phyloP scores from a whole-genome alignment of 2,113 vertebrate species.

The Seriola aureovittata region DNA sequence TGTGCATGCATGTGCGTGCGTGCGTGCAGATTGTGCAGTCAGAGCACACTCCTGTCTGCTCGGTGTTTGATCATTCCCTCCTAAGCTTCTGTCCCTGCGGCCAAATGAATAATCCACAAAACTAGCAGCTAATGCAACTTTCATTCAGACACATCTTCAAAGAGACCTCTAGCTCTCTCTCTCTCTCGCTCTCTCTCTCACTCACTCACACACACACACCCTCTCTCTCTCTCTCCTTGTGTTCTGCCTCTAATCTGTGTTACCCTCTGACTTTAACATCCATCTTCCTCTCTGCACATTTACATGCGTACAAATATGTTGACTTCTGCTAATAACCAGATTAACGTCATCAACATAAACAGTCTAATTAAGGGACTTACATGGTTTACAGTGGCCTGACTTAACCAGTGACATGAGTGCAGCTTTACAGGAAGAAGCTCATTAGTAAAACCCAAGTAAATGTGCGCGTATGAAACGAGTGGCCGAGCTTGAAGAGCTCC shows the following conservation, averaged over 20 bases:
- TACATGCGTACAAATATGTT: neutral
- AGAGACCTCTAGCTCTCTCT: constrained; percentile 24
- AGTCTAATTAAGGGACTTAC: neutral
- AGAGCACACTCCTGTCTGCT: constrained; percentile 39
- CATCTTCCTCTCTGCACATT: neutral
- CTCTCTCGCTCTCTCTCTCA: neutral
- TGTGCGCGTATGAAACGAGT: no score
- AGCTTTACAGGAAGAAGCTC: neutral
- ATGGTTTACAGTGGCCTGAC: neutral
- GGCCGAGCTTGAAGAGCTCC: no score
- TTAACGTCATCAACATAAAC: neutral
- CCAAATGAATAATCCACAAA: constrained; percentile 71
- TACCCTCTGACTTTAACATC: neutral
- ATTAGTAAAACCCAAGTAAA: neutral
- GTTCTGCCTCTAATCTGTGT: neutral
- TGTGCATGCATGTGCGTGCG: constrained; percentile 19
- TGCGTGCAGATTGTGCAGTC: constrained; percentile 15
- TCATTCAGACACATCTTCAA: constrained; percentile 72
- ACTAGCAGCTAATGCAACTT: constrained; percentile 69
- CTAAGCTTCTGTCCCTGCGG: constrained; percentile 59
- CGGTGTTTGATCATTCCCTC: constrained; percentile 65
- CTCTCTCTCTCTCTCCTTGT: neutral
- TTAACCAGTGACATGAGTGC: neutral
- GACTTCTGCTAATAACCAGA: constrained; percentile 1
- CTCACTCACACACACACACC: constrained; percentile 1